Evolutionary conservation across 2,797 vertebrate species (phyloP), one percentile per base, ranked within the genome.

Genomic region (Lithobates sylvaticus): DNA sequence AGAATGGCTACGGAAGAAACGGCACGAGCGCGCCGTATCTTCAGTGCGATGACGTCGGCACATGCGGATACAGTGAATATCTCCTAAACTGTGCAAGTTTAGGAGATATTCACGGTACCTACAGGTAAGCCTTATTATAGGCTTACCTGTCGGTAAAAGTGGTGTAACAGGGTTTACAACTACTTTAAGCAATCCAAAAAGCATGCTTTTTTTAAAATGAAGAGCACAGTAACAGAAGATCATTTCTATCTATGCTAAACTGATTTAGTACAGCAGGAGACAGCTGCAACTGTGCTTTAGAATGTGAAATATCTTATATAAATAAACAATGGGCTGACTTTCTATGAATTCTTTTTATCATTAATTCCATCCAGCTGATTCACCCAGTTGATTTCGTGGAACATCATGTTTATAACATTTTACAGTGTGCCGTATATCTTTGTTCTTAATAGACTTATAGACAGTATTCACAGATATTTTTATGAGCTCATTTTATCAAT

Each of bases 271-370:
- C 69, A 69, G n/a, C 15, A 44, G 39, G 44, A 78, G 36, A 70
- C 80, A 74, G 80, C 64, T 58, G 50, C 68, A 61, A 64, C 32
- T 71, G 26, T 23, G n/a, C 67, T 84, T 78, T 54, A 85, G 83
- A 64, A 79, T 85, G 50, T 73, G n/a, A 73, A 85, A 76, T 70
- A 79, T 73, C 50, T 73, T 23, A 39, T 85, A 47, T 85, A 78
- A 65, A 47, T 85, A 78, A 65, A n/a, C 76, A 71, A 72, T 16
- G 44, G 44, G 47, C 77, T 78, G 76, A 61, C 65, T 84, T 84
- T 84, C 75, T 70, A 71, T 75, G 75, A 84, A 84, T 71, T 65
- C 34, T 77, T 15, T 12, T 15, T 32, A 67, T 58, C 68, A 58
- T 71, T 54, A 77, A 77, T 76, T 78, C 47, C 74, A 77, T 76